Conservation (phyloP, 2,797 vertebrate species). For the Sebastolobus alascanus region DNA sequence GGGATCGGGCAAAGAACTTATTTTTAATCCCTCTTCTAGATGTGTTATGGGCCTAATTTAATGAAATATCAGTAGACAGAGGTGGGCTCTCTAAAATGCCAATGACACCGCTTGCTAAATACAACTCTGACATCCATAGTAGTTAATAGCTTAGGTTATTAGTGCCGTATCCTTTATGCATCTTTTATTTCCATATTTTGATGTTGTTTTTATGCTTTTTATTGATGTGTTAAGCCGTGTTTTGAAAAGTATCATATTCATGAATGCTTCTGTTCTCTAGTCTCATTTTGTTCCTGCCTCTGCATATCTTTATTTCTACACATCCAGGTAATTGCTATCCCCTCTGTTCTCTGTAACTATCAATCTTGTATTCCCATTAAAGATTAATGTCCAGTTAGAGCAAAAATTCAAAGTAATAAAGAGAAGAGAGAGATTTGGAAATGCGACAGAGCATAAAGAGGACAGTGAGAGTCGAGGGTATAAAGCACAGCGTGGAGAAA, state of each 20-base stretch:
- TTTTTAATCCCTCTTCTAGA: slow-evolving; percentile 36
- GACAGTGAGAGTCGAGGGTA: slow-evolving; percentile 38
- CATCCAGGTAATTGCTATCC: slow-evolving; percentile 34
- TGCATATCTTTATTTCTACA: slow-evolving; percentile 19
- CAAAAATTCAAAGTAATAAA: slow-evolving; percentile 28
- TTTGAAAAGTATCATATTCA: slow-evolving; percentile 11
- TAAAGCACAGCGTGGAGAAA: slow-evolving; percentile 17
- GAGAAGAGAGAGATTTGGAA: slow-evolving; percentile 47
- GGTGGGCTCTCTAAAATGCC: slow-evolving; percentile 3
- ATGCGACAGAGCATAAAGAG: slow-evolving; percentile 40
- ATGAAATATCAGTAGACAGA: slow-evolving; percentile 12
- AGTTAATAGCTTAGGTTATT: not conserved
- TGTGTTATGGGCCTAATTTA: slow-evolving; percentile 28
- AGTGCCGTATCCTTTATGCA: not conserved
- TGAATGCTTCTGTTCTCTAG: not conserved
- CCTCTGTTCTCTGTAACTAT: slow-evolving; percentile 25
- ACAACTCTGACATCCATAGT: slow-evolving; percentile 8
- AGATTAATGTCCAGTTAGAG: slow-evolving; percentile 23
- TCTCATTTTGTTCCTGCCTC: slow-evolving; percentile 10
- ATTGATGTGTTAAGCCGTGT: not conserved
- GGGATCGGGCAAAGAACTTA: slow-evolving; percentile 17
- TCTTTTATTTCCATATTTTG: not conserved
- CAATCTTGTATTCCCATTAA: slow-evolving; percentile 29
- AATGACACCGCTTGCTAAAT: not conserved
- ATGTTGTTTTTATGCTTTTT: slow-evolving; percentile 11